These are phyloP conservation scores for Dryas iulia DNA, from an alignment of 1,140 invertebrate genomes.

Conservation along the genomic window DNA sequence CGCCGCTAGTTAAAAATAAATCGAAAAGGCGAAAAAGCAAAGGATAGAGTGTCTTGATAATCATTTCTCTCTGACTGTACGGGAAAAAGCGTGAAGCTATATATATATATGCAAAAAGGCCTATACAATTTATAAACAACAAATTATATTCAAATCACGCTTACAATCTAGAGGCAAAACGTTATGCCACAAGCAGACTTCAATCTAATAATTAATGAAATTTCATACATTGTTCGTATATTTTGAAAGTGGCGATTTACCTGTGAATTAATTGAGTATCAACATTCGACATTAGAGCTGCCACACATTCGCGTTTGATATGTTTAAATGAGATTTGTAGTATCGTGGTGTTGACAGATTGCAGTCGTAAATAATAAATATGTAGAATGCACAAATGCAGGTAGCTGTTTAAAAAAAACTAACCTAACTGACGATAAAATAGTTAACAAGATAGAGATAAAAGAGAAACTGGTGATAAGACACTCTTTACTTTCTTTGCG, in stretches of 20 bases:
- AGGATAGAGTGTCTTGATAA: no score
- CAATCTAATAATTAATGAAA: conserved; percentile 42
- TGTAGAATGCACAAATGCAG: not conserved
- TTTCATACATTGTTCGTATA: conserved; percentile 43
- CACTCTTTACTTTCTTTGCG: no score
- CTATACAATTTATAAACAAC: no score
- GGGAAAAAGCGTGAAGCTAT: no score
- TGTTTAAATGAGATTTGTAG: not conserved
- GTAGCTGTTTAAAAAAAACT: no score
- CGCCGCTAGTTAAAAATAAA: no score
- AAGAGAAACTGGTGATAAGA: no score
- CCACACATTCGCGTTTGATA: not conserved
- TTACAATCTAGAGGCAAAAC: conserved; percentile 5
- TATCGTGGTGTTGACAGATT: not conserved
- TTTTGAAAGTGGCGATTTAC: conserved; percentile 47
- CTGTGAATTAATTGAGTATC: conserved; percentile 47
- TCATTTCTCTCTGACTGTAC: no score
- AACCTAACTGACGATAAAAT: no score
- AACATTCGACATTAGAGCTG: conserved; percentile 21
- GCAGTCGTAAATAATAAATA: not conserved
- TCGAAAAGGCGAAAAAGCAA: no score
- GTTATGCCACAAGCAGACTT: conserved; percentile 21
- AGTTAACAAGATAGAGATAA: no score
- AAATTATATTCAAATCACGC: not conserved
- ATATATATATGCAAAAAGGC: no score